Conservation (phyloP, 2,113 vertebrate genomes). For the Meles meles region DNA sequence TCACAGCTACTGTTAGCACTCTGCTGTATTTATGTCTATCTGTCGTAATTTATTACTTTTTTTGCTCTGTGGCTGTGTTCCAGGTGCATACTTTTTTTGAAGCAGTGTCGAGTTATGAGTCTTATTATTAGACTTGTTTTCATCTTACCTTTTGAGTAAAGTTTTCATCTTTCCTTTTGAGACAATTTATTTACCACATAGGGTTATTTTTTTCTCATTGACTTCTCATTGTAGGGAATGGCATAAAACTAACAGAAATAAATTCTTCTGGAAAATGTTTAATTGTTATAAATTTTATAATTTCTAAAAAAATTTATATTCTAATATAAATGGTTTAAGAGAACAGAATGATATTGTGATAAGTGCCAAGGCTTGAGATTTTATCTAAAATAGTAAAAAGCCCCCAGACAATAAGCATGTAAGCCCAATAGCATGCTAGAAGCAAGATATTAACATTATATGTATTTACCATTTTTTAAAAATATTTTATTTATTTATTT, state of each 20-base stretch:
- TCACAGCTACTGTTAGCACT: background rate
- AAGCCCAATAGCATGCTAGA: background rate
- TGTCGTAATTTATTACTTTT: background rate
- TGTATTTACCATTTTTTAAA: background rate
- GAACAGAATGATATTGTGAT: background rate
- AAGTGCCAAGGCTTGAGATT: background rate
- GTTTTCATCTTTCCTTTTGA: conserved; percentile 14
- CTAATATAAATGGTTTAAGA: background rate
- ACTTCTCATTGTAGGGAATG: background rate
- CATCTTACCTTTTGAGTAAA: background rate
- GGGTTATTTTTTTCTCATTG: background rate
- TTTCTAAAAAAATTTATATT: background rate
- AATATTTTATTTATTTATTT: too few species aligned
- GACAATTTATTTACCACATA: background rate
- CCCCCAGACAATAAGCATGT: background rate
- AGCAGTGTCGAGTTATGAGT: background rate
- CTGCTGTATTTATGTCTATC: background rate
- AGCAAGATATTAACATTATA: background rate
- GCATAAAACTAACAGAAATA: background rate
- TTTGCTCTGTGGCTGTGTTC: background rate
- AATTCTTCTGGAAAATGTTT: background rate
- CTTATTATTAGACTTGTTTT: conserved; percentile 17
- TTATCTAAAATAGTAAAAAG: conserved; percentile 15
- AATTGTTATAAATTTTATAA: background rate
- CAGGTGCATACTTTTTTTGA: background rate